Evolutionary conservation across 2,888 invertebrate species (phyloP).

Genomic region (Drosophila buzzatii): DNA sequence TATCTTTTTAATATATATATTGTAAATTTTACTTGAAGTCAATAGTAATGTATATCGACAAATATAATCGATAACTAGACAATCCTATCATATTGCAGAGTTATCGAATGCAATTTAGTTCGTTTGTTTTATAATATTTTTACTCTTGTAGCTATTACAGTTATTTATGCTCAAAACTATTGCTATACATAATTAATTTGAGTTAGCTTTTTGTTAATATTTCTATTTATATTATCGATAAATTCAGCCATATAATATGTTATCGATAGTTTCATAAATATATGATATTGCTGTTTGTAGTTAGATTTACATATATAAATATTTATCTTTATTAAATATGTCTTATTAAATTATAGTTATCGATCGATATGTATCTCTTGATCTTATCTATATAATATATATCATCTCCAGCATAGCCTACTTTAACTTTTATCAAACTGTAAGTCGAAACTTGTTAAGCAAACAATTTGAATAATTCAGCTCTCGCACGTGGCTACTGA

Average conservation of each 20-base stretch:
- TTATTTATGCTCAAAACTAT: not conserved
- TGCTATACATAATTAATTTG: not conserved
- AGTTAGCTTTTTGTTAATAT: no score
- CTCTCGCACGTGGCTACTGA: not conserved
- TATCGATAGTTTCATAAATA: not conserved
- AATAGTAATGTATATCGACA: not conserved
- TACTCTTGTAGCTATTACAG: not conserved
- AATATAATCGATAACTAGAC: not conserved
- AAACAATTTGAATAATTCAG: conserved; percentile 6
- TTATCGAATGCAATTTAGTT: not conserved
- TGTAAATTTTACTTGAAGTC: not conserved
- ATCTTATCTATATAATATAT: not conserved
- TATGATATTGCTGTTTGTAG: not conserved
- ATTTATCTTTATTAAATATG: not conserved
- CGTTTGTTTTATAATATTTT: not conserved
- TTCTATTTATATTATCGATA: not conserved
- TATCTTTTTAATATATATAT: not conserved
- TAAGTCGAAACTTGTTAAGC: not conserved
- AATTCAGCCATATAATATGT: not conserved
- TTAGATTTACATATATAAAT: not conserved
- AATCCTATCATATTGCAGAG: not conserved
- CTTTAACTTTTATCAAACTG: not conserved
- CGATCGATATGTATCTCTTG: not conserved
- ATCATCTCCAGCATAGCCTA: not conserved
- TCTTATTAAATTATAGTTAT: not conserved